Conservation (phyloP, 1,140 invertebrate genomes). For the Gonioctena quinquepunctata region DNA sequence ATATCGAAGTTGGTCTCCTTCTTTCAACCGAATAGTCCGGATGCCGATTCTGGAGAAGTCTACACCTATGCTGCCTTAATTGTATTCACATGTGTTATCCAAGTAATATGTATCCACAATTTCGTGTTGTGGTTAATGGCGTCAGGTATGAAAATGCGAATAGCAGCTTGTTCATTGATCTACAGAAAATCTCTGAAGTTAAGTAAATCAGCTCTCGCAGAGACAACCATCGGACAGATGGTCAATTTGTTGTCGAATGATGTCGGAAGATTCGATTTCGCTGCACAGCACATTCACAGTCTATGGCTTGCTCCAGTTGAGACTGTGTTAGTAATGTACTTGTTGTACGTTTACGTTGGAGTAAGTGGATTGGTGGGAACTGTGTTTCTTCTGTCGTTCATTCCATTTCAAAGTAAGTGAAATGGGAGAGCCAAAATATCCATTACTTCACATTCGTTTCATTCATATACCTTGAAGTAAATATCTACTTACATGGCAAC, state of each 20-base stretch:
- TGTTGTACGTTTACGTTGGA: conserved; percentile 75
- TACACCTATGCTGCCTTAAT: conserved; percentile 73
- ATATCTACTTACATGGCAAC: too few relatives aligned
- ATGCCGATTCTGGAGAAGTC: conserved; percentile 57
- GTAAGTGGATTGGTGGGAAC: conserved; percentile 76
- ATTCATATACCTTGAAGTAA: too few relatives aligned
- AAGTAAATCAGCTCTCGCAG: conserved; percentile 66
- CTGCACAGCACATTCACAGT: conserved; percentile 67
- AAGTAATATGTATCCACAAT: conserved; percentile 73
- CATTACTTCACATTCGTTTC: too few relatives aligned
- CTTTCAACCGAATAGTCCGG: conserved; percentile 22
- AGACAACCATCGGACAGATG: conserved; percentile 80
- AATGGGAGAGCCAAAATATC: too few relatives aligned
- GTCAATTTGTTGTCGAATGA: conserved; percentile 87
- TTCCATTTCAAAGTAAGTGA: conserved; percentile 77
- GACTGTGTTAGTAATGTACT: conserved; percentile 70
- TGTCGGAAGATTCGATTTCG: conserved; percentile 70
- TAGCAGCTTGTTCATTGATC: conserved; percentile 78
- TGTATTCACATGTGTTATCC: conserved; percentile 65
- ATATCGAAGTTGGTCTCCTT: conserved; percentile 29
- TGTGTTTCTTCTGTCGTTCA: conserved; percentile 74
- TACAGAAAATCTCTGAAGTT: conserved; percentile 75
- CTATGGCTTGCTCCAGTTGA: conserved; percentile 76
- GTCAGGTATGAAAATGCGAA: conserved; percentile 78
- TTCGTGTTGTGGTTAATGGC: conserved; percentile 73